These are phyloP conservation scores for Heterotis niloticus DNA, from an alignment of 2,113 vertebrate species.

Conservation along the genomic window DNA sequence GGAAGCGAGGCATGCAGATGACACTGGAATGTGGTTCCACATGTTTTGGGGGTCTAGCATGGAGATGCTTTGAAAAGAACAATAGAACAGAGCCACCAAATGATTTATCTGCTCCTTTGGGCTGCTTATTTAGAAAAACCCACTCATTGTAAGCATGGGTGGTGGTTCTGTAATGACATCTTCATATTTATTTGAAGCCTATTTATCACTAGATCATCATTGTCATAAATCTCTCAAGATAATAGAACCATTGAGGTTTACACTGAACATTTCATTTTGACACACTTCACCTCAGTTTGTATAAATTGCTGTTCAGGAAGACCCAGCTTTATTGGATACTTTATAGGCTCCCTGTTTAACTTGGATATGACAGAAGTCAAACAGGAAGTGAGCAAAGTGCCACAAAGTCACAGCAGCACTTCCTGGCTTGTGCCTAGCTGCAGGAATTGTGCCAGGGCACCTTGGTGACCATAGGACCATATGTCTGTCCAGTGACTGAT, in stretches of 20 bases:
- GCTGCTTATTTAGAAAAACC: neutral
- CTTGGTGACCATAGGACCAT: neutral
- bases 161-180: too few species aligned
- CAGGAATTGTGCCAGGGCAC: neutral
- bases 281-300: neutral
- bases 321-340: conserved; percentile 6
- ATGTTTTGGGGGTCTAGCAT: neutral
- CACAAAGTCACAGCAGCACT: conserved; percentile 9
- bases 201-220: neutral
- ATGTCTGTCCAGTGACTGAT: too few species aligned
- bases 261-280: neutral
- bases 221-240: neutral
- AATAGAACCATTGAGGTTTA: neutral
- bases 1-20: neutral
- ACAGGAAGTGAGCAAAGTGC: conserved; percentile 13
- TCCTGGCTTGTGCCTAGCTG: neutral
- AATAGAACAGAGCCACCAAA: neutral
- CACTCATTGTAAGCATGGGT: neutral
- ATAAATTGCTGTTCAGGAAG: conserved; percentile 1
- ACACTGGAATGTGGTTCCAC: neutral
- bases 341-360: conserved; percentile 15
- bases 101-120: neutral
- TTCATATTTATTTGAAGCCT: too few species aligned
- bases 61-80: neutral
- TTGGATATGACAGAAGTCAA: neutral